phyloP scores from a whole-genome alignment of 1,140 invertebrate genomes.

The Pectinophora gossypiella region DNA sequence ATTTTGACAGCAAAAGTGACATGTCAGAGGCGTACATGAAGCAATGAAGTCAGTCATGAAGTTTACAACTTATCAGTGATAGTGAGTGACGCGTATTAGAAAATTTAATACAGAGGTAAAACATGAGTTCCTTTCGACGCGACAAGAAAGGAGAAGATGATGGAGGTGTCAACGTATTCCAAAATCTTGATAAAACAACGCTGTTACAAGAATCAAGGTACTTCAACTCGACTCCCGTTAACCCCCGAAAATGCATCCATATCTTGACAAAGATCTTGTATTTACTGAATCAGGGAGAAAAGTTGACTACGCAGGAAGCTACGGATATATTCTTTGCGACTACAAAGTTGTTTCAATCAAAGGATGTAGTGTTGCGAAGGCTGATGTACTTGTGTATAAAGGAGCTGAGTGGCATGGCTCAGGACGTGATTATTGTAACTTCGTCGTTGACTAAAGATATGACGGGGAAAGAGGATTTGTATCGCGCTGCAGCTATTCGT shows the following conservation, averaged over 20 bases:
- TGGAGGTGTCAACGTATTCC: conserved; percentile 89
- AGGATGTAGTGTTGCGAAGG: conserved; percentile 93
- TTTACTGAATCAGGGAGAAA: conserved; percentile 92
- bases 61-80: no score
- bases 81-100: no score
- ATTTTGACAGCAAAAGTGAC: no score
- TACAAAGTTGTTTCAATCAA: conserved; percentile 98
- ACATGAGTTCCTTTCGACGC: conserved; percentile 33
- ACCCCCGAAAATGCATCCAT: conserved; percentile 95
- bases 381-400: conserved; percentile 98
- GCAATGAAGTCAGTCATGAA: no score
- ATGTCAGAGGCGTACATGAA: no score
- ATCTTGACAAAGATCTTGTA: conserved; percentile 98
- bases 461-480: conserved; percentile 98
- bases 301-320: conserved; percentile 92
- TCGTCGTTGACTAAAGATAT: conserved; percentile 98
- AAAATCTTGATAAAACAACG: conserved; percentile 95
- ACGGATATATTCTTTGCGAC: conserved; percentile 99
- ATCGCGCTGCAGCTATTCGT: conserved; percentile 96
- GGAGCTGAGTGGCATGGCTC: conserved; percentile 94
- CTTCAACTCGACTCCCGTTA: conserved; percentile 98
- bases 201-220: conserved; percentile 96
- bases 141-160: conserved; percentile 52
- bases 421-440: conserved; percentile 99
- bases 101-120: no score